Evolutionary conservation across 2,113 vertebrate species (phyloP).

Genomic region (Menura novaehollandiae): DNA sequence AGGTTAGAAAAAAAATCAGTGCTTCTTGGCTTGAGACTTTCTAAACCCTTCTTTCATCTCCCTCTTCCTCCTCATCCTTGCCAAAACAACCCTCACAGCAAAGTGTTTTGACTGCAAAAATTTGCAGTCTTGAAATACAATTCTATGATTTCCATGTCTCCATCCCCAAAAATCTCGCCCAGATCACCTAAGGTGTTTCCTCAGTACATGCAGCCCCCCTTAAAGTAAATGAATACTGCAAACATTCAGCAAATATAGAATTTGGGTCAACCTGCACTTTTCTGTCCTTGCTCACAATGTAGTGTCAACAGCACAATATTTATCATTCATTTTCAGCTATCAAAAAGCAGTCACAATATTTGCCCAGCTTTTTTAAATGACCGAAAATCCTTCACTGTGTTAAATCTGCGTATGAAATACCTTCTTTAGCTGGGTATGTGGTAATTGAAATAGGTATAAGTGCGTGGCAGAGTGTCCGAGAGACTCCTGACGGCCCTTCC

Average conservation of each 20-base stretch:
- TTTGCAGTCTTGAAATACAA: background rate
- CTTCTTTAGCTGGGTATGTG: background rate
- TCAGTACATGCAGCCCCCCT: background rate
- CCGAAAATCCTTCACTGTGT: background rate
- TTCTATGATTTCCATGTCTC: background rate
- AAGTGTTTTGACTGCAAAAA: background rate
- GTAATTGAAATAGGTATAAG: background rate
- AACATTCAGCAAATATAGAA: background rate
- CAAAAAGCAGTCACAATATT: background rate
- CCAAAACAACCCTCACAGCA: background rate
- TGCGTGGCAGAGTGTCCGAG: background rate
- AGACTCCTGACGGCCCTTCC: fast-evolving
- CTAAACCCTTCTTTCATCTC: background rate
- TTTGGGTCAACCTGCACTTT: background rate
- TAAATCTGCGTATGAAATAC: background rate
- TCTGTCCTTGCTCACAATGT: background rate
- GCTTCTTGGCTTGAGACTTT: background rate
- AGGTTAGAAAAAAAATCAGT: background rate
- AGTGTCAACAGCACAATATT: background rate
- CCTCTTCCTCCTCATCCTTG: background rate
- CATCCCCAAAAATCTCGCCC: background rate
- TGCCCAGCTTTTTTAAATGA: background rate
- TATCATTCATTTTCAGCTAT: background rate
- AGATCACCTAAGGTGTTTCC: background rate
- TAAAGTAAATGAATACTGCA: background rate